Evolutionary conservation across 2,888 invertebrate genomes (phyloP), one percentile per base, ranked within the genome.

Genomic region (Linnaemya tessellans): DNA sequence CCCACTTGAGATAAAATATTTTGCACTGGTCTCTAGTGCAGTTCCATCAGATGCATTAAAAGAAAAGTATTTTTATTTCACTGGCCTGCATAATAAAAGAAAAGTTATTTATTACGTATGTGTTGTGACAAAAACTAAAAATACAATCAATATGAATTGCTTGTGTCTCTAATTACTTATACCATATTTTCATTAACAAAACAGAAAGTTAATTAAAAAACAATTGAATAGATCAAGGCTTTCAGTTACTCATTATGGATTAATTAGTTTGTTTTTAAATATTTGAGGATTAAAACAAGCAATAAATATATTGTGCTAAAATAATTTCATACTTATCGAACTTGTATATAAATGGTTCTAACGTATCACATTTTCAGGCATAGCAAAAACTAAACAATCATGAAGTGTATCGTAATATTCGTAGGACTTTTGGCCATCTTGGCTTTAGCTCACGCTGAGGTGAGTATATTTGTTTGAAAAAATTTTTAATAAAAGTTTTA

Each of bases 391-490:
- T n/a, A 1, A 68, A 43, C 3, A 41, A 70, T 35, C 25, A 79
- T 79, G 79, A 79, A 79, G 79, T 79, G 49, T n/a, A 41, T 79
- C 9, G 20, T 79, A 62, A 15, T 79, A 54, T n/a, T 79, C 41
- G 70, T 62, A 10, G 70, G 70, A 51, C 49, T 79, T 49, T 79
- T 79, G 15, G 62, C 79, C 43, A 25, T 79, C 4, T 54, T 79
- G 51, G 79, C 79, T 70, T 30, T 79, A 51, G 22, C 51, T 15
- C 60, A 43, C 18, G 79, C 79, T 79, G 11, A 70, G 46, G 67
- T 68, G 54, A 5, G 3, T 65, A 5, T 13, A 9, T 49, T 30
- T 30, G 11, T 13, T 30, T 18, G 10, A 0, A 2, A 35, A 35
- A 15, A 1, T 35, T 20, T 18, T 18, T 35, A 13, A 20, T 13